phyloP scores from a whole-genome alignment of 2,888 invertebrate species.

The Pterobdella sp. region DNA sequence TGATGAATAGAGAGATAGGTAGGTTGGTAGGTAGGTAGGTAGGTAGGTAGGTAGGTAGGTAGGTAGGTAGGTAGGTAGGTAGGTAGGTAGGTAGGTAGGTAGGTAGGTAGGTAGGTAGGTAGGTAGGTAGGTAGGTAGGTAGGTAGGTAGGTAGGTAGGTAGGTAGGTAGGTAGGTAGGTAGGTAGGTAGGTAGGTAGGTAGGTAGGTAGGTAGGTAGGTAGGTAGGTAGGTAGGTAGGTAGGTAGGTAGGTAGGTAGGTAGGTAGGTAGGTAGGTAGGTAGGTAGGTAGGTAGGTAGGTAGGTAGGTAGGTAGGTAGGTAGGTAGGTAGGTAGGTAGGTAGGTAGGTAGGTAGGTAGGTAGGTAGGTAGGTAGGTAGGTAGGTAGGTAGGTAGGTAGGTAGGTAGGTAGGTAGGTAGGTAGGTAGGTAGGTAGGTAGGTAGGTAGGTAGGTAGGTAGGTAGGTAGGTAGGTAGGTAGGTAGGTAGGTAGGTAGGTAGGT shows the following conservation, averaged over 20 bases:
- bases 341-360: slow-evolving; percentile 4
- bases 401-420: slow-evolving; percentile 1
- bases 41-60: slow-evolving; percentile 1
- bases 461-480: slow-evolving; percentile 4
- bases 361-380: slow-evolving; percentile 1
- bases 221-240: slow-evolving; percentile 4
- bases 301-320: slow-evolving; percentile 4
- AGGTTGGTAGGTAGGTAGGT: slow-evolving; percentile 6
- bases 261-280: slow-evolving; percentile 4
- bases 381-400: slow-evolving; percentile 4
- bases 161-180: slow-evolving; percentile 1
- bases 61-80: slow-evolving; percentile 4
- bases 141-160: slow-evolving; percentile 4
- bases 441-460: slow-evolving; percentile 1
- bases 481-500: slow-evolving; percentile 1
- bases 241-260: slow-evolving; percentile 1
- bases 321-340: slow-evolving; percentile 1
- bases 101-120: slow-evolving; percentile 4
- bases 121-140: slow-evolving; percentile 1
- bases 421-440: slow-evolving; percentile 4
- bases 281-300: slow-evolving; percentile 1
- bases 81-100: slow-evolving; percentile 1
- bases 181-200: slow-evolving; percentile 4
- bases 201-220: slow-evolving; percentile 1
- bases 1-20: neutral